Evolutionary conservation across 1,140 invertebrate species (phyloP).

Genomic region (Bombus breviceps): DNA sequence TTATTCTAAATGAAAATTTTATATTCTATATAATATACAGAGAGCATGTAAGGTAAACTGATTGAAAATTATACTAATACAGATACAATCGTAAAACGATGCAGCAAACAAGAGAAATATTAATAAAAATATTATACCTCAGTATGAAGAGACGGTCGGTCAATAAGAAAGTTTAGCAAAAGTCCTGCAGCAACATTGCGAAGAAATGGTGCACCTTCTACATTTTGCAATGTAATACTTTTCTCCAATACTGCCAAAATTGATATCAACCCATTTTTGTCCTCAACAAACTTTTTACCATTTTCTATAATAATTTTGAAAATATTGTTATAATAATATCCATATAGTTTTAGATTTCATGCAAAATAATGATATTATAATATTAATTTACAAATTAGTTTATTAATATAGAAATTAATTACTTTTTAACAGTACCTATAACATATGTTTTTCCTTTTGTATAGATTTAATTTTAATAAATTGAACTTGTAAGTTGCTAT

Average conservation of each 20-base stretch:
- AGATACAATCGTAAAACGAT: background rate
- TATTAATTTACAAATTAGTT: background rate
- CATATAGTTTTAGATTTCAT: too few relatives aligned
- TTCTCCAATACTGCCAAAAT: constrained; percentile 73
- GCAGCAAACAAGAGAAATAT: background rate
- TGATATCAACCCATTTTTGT: constrained; percentile 84
- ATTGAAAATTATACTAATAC: background rate
- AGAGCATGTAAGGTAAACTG: too few relatives aligned
- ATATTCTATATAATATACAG: too few relatives aligned
- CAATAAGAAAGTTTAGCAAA: constrained; percentile 91
- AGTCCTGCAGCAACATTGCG: constrained; percentile 86
- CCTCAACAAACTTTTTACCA: constrained; percentile 84
- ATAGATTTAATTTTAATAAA: background rate
- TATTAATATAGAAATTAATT: background rate
- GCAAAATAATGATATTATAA: background rate
- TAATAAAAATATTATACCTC: constrained; percentile 66
- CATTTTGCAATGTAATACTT: constrained; percentile 63
- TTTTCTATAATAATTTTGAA: constrained; percentile 68
- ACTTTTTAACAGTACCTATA: background rate
- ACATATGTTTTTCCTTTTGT: background rate
- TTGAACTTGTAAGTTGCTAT: too few relatives aligned
- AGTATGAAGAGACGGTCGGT: constrained; percentile 86
- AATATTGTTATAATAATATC: background rate
- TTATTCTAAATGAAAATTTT: too few relatives aligned
- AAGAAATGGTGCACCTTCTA: constrained; percentile 71